A percentile compares a stretch with the other conserved stretches of the same genome.
phyloP scores from a whole-genome alignment of 2,888 invertebrate species.

The Galeopsomyia nigrocyanea region DNA sequence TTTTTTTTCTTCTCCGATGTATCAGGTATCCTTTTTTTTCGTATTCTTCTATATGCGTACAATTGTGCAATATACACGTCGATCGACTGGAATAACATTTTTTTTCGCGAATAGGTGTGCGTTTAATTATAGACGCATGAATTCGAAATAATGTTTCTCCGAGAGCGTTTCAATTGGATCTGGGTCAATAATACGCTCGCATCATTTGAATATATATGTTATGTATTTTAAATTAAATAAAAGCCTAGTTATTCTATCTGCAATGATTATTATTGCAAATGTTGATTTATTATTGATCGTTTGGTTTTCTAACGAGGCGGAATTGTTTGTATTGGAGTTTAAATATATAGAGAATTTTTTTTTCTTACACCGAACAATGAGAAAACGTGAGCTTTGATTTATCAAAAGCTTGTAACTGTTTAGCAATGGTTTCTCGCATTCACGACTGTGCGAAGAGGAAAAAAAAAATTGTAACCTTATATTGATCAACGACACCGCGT shows the following conservation, averaged over 20 bases:
- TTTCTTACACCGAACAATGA: too few relatives aligned
- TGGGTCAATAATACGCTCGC: constrained; percentile 19
- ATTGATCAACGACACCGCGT: too few relatives aligned
- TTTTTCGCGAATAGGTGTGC: not conserved
- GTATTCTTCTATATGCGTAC: constrained; percentile 5
- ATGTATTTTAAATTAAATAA: not conserved
- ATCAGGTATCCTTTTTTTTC: constrained; percentile 2
- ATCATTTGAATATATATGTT: constrained; percentile 6
- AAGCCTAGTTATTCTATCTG: not conserved
- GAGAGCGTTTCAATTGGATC: constrained; percentile 5
- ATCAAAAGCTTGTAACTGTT: too few relatives aligned
- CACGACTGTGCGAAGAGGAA: too few relatives aligned
- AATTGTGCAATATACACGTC: not conserved
- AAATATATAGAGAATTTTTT: too few relatives aligned
- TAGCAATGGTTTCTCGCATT: too few relatives aligned
- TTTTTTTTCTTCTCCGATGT: not conserved
- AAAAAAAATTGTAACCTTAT: too few relatives aligned
- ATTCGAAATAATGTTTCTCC: constrained; percentile 14
- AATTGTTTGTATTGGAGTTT: too few relatives aligned
- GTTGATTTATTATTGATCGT: too few relatives aligned
- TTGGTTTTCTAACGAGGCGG: too few relatives aligned
- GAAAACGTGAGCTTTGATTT: too few relatives aligned
- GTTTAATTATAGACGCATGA: constrained; percentile 28
- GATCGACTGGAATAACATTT: not conserved
- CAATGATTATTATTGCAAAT: constrained; percentile 1